Percentiles rank a stretch among this genome's conserved stretches.
Conservation (phyloP, 1,140 invertebrate genomes). For the Sinella curviseta region DNA sequence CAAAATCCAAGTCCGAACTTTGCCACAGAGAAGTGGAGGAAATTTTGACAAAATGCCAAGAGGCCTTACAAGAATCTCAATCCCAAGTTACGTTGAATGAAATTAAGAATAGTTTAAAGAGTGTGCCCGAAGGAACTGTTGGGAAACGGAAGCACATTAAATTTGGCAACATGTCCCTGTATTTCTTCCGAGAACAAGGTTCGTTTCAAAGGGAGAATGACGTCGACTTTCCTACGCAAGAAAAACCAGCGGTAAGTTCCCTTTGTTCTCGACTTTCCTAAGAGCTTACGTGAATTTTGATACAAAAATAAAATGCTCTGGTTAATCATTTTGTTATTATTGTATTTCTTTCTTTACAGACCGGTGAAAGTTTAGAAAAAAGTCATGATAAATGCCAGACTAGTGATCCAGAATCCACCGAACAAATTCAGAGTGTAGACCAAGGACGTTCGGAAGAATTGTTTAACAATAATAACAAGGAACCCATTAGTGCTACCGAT, state of each 20-base stretch:
- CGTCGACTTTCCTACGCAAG: neutral
- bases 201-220: slow-evolving; percentile 8
- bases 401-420: no score
- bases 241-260: neutral
- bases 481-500: no score
- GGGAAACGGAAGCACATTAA: slow-evolving; percentile 8
- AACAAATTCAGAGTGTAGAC: no score
- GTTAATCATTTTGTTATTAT: no score
- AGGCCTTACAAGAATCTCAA: neutral
- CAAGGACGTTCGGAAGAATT: no score
- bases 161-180: slow-evolving; percentile 31
- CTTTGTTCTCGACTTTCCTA: no score
- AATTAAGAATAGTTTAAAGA: neutral
- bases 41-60: neutral
- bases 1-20: slow-evolving; percentile 4
- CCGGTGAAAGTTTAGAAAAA: no score
- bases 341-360: no score
- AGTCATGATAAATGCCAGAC: no score
- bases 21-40: neutral
- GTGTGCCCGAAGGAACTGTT: neutral
- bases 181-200: slow-evolving; percentile 31
- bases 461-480: no score
- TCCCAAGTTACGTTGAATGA: neutral
- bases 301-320: no score
- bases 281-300: neutral